Evolutionary conservation across 2,888 invertebrate species (phyloP).

Genomic region (Galerucella calmariensis): DNA sequence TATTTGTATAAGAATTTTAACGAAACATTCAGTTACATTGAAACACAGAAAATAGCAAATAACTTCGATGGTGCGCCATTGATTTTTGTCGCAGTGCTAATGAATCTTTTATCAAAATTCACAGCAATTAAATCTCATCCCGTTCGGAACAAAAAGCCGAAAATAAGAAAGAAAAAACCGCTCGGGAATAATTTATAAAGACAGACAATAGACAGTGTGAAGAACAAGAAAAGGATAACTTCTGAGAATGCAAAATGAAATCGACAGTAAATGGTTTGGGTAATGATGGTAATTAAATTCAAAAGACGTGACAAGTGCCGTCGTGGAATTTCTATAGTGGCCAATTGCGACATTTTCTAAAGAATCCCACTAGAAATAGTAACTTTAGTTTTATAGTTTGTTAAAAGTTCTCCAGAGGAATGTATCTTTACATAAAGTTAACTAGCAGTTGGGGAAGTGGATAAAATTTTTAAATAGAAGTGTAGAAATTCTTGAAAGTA

Average conservation of each 20-base stretch:
- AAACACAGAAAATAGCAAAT: too few relatives aligned
- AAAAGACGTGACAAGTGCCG: slow-evolving; percentile 38
- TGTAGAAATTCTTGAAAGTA: too few relatives aligned
- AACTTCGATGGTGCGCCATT: not conserved
- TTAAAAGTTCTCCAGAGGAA: slow-evolving; percentile 6
- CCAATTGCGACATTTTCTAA: slow-evolving; percentile 22
- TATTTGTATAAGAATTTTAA: too few relatives aligned
- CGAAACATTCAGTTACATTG: too few relatives aligned
- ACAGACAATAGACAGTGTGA: slow-evolving; percentile 35
- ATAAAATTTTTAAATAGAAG: too few relatives aligned
- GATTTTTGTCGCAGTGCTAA: slow-evolving; percentile 21
- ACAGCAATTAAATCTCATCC: slow-evolving; percentile 37
- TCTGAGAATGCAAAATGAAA: slow-evolving; percentile 40
- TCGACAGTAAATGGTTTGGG: slow-evolving; percentile 40
- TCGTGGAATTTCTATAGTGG: slow-evolving; percentile 31
- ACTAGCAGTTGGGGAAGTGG: not conserved
- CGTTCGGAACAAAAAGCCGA: slow-evolving; percentile 30
- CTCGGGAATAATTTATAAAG: slow-evolving; percentile 37
- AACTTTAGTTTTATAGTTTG: slow-evolving; percentile 11
- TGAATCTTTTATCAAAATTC: slow-evolving; percentile 41
- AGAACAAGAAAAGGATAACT: slow-evolving; percentile 38
- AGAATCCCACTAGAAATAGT: slow-evolving; percentile 28
- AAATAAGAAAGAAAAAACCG: slow-evolving; percentile 21
- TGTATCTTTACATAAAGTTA: not conserved
- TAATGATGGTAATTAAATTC: slow-evolving; percentile 42